Conservation (phyloP, 1,140 invertebrate genomes). For the Drosophila albomicans region DNA sequence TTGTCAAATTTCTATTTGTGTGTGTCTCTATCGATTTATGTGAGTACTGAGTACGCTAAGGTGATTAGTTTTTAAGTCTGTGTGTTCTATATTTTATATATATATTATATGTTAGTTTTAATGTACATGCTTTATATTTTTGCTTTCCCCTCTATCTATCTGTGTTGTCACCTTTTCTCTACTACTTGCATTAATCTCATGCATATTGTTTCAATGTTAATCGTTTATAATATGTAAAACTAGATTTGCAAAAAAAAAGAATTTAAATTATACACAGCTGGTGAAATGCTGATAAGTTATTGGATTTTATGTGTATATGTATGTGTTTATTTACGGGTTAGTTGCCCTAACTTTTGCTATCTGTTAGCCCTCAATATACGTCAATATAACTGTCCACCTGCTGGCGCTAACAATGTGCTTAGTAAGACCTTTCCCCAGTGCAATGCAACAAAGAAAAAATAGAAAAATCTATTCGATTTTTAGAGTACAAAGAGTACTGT, state of each 20-base stretch:
- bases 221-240: background rate
- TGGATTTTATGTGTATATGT: constrained; percentile 36
- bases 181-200: constrained; percentile 14
- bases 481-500: background rate
- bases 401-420: background rate
- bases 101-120: background rate
- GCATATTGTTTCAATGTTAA: constrained; percentile 15
- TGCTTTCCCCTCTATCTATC: background rate
- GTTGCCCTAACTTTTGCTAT: constrained; percentile 32
- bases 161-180: constrained; percentile 4
- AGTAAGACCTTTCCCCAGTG: background rate
- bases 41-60: constrained; percentile 46
- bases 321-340: constrained; percentile 19
- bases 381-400: constrained; percentile 56
- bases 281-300: constrained; percentile 50
- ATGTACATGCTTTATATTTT: background rate
- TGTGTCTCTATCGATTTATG: constrained; percentile 52
- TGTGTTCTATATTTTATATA: constrained; percentile 16
- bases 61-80: constrained; percentile 50
- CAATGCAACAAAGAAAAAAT: background rate
- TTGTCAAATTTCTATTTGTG: constrained; percentile 22
- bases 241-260: constrained; percentile 9
- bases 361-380: constrained; percentile 37
- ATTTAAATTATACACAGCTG: constrained; percentile 52
- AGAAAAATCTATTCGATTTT: too few species aligned